Percentiles rank a stretch among this genome's conserved stretches.
Evolutionary conservation across 2,113 vertebrate species (phyloP).

Genomic region (Bujurquina vittata): DNA sequence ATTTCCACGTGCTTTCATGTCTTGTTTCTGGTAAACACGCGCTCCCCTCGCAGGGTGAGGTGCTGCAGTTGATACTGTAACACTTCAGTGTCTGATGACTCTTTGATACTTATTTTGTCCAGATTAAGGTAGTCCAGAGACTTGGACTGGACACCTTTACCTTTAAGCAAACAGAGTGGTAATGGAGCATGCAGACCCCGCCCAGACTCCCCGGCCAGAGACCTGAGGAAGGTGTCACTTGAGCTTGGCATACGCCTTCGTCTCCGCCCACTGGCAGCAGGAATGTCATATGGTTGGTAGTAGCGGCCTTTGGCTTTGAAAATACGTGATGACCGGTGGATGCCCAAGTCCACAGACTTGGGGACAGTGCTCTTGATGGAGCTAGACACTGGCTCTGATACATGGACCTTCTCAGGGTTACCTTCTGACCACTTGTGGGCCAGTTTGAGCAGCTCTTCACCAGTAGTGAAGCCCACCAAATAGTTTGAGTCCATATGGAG

Average conservation of each 20-base stretch:
- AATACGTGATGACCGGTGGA: constrained; percentile 85
- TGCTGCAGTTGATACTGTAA: constrained; percentile 96
- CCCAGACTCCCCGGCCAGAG: constrained; percentile 83
- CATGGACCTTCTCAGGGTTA: constrained; percentile 76
- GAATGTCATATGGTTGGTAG: constrained; percentile 96
- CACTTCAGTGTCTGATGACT: constrained; percentile 94
- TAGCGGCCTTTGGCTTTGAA: constrained; percentile 89
- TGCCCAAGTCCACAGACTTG: constrained; percentile 85
- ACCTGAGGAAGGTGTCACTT: constrained; percentile 89
- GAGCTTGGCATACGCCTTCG: constrained; percentile 93
- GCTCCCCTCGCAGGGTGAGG: constrained; percentile 91
- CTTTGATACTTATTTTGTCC: constrained; percentile 93
- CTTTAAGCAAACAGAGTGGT: constrained; percentile 91
- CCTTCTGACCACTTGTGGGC: constrained; percentile 85
- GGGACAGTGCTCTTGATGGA: constrained; percentile 73
- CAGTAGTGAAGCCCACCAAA: constrained; percentile 93
- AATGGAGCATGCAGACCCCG: constrained; percentile 86
- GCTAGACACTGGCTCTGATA: constrained; percentile 74
- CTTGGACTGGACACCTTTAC: constrained; percentile 92
- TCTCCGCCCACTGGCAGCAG: constrained; percentile 86
- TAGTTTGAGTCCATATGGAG: constrained; percentile 98
- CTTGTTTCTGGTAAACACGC: constrained; percentile 89
- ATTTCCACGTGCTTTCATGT: constrained; percentile 80
- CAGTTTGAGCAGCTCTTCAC: constrained; percentile 93
- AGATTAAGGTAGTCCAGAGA: constrained; percentile 99